Percentiles rank a stretch among this genome's conserved stretches.
These are phyloP conservation scores for Drosophila takahashii DNA, from an alignment of 1,140 invertebrate genomes.

Conservation along the genomic window DNA sequence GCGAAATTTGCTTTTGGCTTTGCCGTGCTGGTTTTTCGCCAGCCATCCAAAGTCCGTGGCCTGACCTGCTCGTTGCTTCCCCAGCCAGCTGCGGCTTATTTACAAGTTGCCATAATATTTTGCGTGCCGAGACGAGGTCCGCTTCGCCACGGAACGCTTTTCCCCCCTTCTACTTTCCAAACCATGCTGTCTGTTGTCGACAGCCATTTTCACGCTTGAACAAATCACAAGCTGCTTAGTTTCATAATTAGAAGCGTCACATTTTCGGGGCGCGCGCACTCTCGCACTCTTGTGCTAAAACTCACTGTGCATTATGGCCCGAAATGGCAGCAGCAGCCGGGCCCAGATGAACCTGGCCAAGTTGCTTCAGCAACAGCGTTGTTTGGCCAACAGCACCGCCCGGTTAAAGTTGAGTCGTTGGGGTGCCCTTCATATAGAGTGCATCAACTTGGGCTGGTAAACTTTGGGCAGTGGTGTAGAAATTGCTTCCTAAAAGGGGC, in stretches of 20 bases:
- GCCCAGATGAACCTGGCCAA: conserved; percentile 44
- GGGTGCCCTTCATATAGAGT: conserved; percentile 16
- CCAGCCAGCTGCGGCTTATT: conserved; percentile 77
- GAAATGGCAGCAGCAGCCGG: conserved; percentile 45
- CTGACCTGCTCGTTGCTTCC: conserved; percentile 47
- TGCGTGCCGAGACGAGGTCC: conserved; percentile 63
- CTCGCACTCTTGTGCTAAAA: conserved; percentile 58
- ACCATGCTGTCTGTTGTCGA: conserved; percentile 66
- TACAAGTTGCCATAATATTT: conserved; percentile 83
- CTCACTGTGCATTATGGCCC: conserved; percentile 75
- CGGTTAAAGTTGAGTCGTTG: conserved; percentile 33
- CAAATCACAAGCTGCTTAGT: conserved; percentile 83
- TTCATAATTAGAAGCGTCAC: conserved; percentile 83
- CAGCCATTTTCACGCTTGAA: conserved; percentile 82
- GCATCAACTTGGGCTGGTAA: conserved; percentile 29
- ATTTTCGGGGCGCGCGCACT: conserved; percentile 63
- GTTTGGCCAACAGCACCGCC: conserved; percentile 25
- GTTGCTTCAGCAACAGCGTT: conserved; percentile 22
- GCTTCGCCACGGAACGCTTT: background rate
- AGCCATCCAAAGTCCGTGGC: conserved; percentile 21
- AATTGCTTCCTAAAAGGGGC: background rate
- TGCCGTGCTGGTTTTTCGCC: conserved; percentile 50
- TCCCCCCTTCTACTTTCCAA: background rate
- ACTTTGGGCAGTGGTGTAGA: conserved; percentile 26
- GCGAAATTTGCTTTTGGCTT: conserved; percentile 79